Percentiles rank a stretch among this genome's conserved stretches.
Evolutionary conservation across 2,888 invertebrate genomes (phyloP).

Genomic region (Drosophila anomalata): DNA sequence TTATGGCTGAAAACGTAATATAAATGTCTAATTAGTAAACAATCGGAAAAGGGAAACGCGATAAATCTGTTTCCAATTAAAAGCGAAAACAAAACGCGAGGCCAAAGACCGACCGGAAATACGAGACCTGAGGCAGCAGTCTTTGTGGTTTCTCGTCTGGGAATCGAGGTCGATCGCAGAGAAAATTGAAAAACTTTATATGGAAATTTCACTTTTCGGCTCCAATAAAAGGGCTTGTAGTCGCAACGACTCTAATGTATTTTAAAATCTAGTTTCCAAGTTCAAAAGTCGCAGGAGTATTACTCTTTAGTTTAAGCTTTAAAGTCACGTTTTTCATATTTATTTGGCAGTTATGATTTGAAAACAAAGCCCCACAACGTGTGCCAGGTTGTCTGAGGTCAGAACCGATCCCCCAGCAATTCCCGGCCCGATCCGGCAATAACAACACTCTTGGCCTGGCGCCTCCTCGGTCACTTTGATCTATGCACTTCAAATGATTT

Average conservation of each 20-base stretch:
- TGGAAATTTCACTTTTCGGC: slow-evolving; percentile 38
- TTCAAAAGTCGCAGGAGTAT: slow-evolving; percentile 9
- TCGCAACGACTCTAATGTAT: background rate
- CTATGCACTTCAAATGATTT: slow-evolving; percentile 76
- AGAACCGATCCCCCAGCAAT: slow-evolving; percentile 46
- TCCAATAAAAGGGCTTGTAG: background rate
- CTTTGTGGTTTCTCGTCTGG: slow-evolving; percentile 53
- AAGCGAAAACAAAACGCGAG: slow-evolving; percentile 15
- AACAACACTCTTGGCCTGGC: slow-evolving; percentile 44
- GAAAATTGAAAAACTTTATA: slow-evolving; percentile 29
- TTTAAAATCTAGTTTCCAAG: slow-evolving; percentile 1
- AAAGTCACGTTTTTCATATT: slow-evolving; percentile 70
- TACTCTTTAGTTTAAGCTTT: background rate
- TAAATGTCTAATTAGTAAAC: slow-evolving; percentile 63
- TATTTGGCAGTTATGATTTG: slow-evolving; percentile 59
- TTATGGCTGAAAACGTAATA: slow-evolving; percentile 47
- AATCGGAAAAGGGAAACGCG: slow-evolving; percentile 41
- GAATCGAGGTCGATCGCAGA: slow-evolving; percentile 41
- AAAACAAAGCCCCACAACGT: slow-evolving; percentile 53
- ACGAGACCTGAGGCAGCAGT: slow-evolving; percentile 47
- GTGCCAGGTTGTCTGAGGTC: slow-evolving; percentile 74
- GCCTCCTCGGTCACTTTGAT: slow-evolving; percentile 77
- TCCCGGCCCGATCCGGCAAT: slow-evolving; percentile 46
- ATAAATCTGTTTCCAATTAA: slow-evolving; percentile 62
- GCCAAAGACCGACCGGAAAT: slow-evolving; percentile 60